These are phyloP conservation scores for Drosophila obscura DNA, from an alignment of 1,140 invertebrate genomes.

Conservation along the genomic window DNA sequence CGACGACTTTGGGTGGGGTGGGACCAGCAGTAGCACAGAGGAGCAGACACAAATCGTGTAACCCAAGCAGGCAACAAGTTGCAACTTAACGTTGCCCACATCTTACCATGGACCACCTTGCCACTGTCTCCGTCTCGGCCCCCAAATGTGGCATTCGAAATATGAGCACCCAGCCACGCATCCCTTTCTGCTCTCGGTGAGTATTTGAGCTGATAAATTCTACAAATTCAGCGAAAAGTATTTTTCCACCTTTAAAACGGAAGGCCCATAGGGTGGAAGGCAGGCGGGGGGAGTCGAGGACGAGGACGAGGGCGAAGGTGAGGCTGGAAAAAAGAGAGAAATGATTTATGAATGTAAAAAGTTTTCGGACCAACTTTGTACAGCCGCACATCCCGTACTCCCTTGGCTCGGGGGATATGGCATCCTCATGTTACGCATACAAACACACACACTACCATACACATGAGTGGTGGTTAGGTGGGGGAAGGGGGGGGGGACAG, in stretches of 20 bases:
- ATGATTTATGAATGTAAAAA: constrained; percentile 81
- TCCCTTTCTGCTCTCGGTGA: not conserved
- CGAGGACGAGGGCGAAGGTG: not conserved
- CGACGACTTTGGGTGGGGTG: constrained; percentile 12
- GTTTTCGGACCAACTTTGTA: constrained; percentile 75
- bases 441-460: constrained; percentile 11
- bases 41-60: constrained; percentile 44
- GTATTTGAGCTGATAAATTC: constrained; percentile 50
- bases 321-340: constrained; percentile 56
- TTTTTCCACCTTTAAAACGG: constrained; percentile 76
- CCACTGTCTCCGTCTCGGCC: not conserved
- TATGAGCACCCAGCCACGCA: constrained; percentile 30
- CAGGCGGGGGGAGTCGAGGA: not conserved
- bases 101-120: constrained; percentile 12
- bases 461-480: constrained; percentile 26
- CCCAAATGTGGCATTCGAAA: constrained; percentile 61
- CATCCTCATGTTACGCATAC: constrained; percentile 66
- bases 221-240: constrained; percentile 82
- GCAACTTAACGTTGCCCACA: constrained; percentile 57
- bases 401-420: constrained; percentile 35
- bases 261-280: not conserved
- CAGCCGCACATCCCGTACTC: constrained; percentile 39
- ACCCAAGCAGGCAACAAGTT: constrained; percentile 76
- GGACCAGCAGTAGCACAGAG: constrained; percentile 6
- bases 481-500: not conserved